phyloP scores from a whole-genome alignment of 2,113 vertebrate genomes.

The Platycercus adscitus region DNA sequence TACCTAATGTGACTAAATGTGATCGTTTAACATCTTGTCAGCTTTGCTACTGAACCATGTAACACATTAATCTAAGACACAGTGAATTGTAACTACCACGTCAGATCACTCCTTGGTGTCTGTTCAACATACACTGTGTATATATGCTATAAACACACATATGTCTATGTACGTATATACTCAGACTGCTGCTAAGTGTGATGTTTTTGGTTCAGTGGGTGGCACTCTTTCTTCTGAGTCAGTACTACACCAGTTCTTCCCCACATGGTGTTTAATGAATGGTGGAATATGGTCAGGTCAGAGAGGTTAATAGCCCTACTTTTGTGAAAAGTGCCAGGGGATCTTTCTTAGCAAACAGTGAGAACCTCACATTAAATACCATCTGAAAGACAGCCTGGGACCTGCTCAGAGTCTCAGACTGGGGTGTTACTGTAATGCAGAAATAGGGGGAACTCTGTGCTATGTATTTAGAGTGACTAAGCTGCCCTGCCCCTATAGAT shows the following conservation, averaged over 20 bases:
- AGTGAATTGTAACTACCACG: neutral
- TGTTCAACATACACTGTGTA: neutral
- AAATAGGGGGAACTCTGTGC: neutral
- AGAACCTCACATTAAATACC: neutral
- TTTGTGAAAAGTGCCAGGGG: neutral
- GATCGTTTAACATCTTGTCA: neutral
- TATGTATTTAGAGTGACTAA: neutral
- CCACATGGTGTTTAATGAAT: neutral
- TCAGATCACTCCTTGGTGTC: neutral
- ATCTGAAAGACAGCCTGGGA: neutral
- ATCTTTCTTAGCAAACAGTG: neutral
- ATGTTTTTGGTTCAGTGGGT: neutral
- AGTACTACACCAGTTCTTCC: neutral
- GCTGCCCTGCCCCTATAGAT: neutral
- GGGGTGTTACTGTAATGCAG: neutral
- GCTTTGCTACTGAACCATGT: neutral
- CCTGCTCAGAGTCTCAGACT: neutral
- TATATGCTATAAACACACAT: neutral
- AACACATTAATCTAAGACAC: neutral
- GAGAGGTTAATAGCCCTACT: conserved; percentile 56
- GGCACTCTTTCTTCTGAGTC: conserved; percentile 18
- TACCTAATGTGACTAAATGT: neutral
- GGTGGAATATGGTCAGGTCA: conserved; percentile 19
- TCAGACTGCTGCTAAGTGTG: neutral
- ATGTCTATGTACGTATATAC: neutral